Evolutionary conservation across 1,140 invertebrate genomes (phyloP), one percentile per base, ranked within the genome.

Genomic region (Drosophila busckii): DNA sequence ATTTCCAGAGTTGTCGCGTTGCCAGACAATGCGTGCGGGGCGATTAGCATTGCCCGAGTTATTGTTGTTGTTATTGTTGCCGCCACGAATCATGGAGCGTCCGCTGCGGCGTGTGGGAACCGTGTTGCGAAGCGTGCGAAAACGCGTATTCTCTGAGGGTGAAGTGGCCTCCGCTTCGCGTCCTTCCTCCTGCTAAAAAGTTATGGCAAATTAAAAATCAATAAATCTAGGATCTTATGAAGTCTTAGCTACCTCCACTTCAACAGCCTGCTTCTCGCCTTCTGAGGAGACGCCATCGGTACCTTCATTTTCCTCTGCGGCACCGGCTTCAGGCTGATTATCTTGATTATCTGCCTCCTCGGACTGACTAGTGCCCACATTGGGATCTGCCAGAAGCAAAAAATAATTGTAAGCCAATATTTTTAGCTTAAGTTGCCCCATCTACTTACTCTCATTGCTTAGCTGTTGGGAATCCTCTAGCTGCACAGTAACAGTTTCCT

Each of bases 81-180:
- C 34, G 9, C 73, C 73, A 7, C 73, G 73, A 31, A 63, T 64
- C 15, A 80, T 12, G 7, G 59, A 15, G 16, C 73, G 73, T 8
- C 50, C 34, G n/a, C 73, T 68, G 3, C 73, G 73, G 16, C 73
- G 68, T 0, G 73, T 67, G 63, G 64, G 66, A 42, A 75, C 19
- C 28, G 84, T 68, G 12, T 87, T 85, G 28, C 86, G 75, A 2
- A 67, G 31, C 0, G 59, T 68, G 20, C 83, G 76, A 15, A 66
- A 87, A 0, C 85, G 62, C 9, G 85, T 87, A 10, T 82, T 87
- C 20, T 87, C 89, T 4, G 89, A 90, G 0, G 90, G 89, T 7
- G 89, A 89, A 1, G 91, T 91, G 38, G 92, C 92, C 86, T 93
- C 92, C 3, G 91, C 92, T 71, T 93, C 93, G 15, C 92, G 89